Evolutionary conservation across 2,797 vertebrate genomes (phyloP), one percentile per base, ranked within the genome.

Genomic region (Rhadinocentrus ornatus): DNA sequence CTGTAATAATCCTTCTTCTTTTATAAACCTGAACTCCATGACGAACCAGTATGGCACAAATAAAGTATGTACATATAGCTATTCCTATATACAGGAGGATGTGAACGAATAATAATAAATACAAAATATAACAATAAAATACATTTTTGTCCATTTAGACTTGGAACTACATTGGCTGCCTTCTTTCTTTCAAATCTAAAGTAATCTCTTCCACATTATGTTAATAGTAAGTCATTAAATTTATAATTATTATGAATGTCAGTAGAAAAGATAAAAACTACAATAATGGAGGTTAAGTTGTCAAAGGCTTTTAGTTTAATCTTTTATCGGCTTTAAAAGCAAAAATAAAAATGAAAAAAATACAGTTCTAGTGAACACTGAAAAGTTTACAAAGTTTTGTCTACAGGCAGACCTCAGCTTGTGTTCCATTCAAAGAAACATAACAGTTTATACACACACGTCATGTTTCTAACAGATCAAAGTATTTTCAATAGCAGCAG

Each of bases 361-460:
- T n/a, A 15, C 5, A 0, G 52, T 29, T 52, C 5, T 6, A 6
- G 8, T n/a, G 22, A 24, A 52, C 4, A 13, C 24, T 52, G n/a
- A 52, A 22, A 53, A 44, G 18, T 46, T 20, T n/a, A 46, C 44
- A 46, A 46, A n/a, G 44, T 55, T 78, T 65, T 44, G 48, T 55
- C 65, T 59, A 75, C 59, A 29, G 59, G 2, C 60, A 1, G 54
- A 69, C 39, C 62, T 68, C 60, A 69, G 39, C 70, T 31, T 64
- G 56, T 57, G 68, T 68, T 66, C 53, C 3, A 15, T 24, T 50
- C 20, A n/a, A 56, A 41, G 34, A 24, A 34, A 32, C 12, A 0
- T 29, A 16, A 20, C 11, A 27, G 29, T 10, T 24, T 31, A 71
- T 56, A 20, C 1, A 20, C 2, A 57, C 24, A 11, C 32, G 27